Conservation (phyloP, 2,113 vertebrate species). For the Pelecanus crispus region DNA sequence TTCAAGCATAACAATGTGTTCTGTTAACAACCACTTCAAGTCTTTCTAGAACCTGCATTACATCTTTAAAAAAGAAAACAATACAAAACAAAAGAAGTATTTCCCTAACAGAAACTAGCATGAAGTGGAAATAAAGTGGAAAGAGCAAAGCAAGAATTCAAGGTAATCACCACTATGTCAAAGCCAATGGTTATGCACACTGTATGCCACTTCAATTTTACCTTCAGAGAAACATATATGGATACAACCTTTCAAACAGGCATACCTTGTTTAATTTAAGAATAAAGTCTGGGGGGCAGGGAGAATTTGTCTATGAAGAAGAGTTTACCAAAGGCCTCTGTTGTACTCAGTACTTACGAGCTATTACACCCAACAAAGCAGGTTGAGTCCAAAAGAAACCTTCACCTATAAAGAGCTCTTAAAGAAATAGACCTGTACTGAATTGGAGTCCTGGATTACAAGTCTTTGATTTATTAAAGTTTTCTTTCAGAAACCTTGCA, state of each 20-base stretch:
- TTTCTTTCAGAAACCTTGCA: background rate
- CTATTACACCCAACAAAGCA: background rate
- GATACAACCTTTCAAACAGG: background rate
- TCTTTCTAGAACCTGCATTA: background rate
- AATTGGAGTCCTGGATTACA: background rate
- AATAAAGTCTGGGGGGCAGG: background rate
- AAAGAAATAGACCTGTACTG: background rate
- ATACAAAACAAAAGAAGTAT: background rate
- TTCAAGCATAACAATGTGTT: background rate
- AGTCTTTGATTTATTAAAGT: background rate
- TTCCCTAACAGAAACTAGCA: background rate
- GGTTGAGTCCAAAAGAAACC: background rate
- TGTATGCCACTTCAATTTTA: background rate
- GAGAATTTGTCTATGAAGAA: background rate
- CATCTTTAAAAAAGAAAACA: background rate
- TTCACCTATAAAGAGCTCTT: background rate
- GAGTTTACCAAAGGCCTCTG: background rate
- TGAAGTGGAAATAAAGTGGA: background rate
- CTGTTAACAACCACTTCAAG: background rate
- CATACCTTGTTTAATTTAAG: background rate
- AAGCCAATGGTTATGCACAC: background rate
- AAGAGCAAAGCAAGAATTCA: background rate
- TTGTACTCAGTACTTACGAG: background rate
- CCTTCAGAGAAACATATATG: background rate
- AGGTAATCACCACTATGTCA: background rate